Conservation (phyloP, 2,113 vertebrate species). For the Gasterosteus nipponicus region DNA sequence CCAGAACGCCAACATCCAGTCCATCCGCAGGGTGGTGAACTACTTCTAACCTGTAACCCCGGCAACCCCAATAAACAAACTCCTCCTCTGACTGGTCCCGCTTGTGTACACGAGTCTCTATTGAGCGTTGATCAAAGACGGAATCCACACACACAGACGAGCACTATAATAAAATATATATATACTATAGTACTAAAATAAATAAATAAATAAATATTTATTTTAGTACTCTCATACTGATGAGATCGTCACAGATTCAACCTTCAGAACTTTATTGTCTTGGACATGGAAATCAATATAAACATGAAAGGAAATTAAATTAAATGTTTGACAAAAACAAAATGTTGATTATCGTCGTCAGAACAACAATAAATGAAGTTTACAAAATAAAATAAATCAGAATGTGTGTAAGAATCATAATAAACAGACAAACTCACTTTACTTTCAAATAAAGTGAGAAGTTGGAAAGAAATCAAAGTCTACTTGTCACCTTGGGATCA, state of each 20-base stretch:
- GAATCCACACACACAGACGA: too few relatives aligned
- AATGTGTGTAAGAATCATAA: neutral
- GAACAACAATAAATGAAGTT: neutral
- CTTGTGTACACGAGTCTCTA: too few relatives aligned
- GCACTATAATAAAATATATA: too few relatives aligned
- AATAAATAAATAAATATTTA: too few relatives aligned
- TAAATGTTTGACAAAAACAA: neutral
- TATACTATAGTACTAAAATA: too few relatives aligned
- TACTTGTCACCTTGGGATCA: too few relatives aligned
- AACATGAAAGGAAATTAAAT: neutral
- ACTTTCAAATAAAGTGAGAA: too few relatives aligned
- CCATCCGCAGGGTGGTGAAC: slow-evolving; percentile 89
- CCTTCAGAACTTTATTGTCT: neutral
- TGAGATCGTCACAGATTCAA: neutral
- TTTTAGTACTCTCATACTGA: too few relatives aligned
- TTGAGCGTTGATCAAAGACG: too few relatives aligned
- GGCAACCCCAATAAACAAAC: too few relatives aligned
- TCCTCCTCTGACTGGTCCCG: neutral
- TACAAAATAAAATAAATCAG: neutral
- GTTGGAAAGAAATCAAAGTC: too few relatives aligned
- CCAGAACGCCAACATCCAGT: slow-evolving; percentile 88
- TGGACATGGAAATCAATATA: neutral
- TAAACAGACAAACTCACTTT: too few relatives aligned
- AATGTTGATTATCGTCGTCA: neutral
- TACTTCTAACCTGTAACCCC: slow-evolving; percentile 82